Evolutionary conservation across 2,888 invertebrate genomes (phyloP).

Genomic region (Andrena bicolor): DNA sequence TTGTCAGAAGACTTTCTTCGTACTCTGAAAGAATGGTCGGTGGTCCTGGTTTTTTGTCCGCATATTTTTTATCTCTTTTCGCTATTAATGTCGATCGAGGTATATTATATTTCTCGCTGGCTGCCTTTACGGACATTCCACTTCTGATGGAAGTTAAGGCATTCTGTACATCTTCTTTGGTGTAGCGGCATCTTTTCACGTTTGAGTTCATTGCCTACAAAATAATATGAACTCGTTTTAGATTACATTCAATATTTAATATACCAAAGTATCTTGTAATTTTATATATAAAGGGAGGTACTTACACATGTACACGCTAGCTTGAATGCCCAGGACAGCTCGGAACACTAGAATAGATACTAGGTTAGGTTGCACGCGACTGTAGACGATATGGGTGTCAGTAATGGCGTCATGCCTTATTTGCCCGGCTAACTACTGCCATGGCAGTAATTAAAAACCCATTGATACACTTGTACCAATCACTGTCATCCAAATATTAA

Average conservation of each 20-base stretch:
- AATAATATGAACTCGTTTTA: neutral
- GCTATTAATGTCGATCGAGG: neutral
- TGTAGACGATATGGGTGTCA: too few relatives aligned
- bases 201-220: neutral
- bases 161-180: neutral
- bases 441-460: too few relatives aligned
- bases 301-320: too few relatives aligned
- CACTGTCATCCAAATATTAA: too few relatives aligned
- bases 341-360: too few relatives aligned
- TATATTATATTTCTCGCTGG: neutral
- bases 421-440: too few relatives aligned
- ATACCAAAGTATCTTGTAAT: neutral
- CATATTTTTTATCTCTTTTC: neutral
- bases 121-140: neutral
- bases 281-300: too few relatives aligned
- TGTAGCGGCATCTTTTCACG: neutral
- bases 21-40: neutral
- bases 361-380: too few relatives aligned
- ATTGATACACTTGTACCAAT: too few relatives aligned
- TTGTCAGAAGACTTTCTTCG: neutral
- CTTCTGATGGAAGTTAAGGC: neutral
- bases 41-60: neutral
- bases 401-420: too few relatives aligned
- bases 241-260: neutral
- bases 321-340: too few relatives aligned